These are phyloP conservation scores for Pandion haliaetus DNA, from an alignment of 2,113 vertebrate genomes.

Conservation along the genomic window DNA sequence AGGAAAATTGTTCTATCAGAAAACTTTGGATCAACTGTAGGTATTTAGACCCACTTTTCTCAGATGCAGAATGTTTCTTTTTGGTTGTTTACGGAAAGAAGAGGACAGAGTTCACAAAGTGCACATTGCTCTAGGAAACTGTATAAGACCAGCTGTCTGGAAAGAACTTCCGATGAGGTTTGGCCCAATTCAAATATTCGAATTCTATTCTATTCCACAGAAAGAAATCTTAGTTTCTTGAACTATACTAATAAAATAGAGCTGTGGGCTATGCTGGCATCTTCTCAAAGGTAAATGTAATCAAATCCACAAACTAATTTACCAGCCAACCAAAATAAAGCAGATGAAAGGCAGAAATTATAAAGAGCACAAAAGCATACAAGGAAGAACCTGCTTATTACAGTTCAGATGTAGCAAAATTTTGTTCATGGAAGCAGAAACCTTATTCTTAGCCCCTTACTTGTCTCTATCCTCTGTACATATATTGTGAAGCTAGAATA, in stretches of 20 bases:
- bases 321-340: background rate
- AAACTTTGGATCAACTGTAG: background rate
- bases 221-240: constrained; percentile 71
- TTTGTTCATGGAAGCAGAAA: background rate
- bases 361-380: background rate
- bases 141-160: constrained; percentile 72
- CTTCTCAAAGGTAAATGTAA: constrained; percentile 61
- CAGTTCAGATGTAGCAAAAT: background rate
- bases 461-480: background rate
- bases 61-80: background rate
- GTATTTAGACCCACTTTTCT: background rate
- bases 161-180: constrained; percentile 74
- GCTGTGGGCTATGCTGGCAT: constrained; percentile 65
- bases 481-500: background rate
- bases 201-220: constrained; percentile 79
- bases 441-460: background rate
- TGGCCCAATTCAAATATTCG: constrained; percentile 67
- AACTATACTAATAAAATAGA: constrained; percentile 75
- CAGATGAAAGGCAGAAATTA: background rate
- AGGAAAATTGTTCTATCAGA: background rate
- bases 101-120: constrained; percentile 73
- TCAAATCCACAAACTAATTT: background rate
- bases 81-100: constrained; percentile 55
- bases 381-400: background rate
- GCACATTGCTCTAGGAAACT: constrained; percentile 70